Evolutionary conservation across 2,888 invertebrate genomes (phyloP).

Genomic region (Leistus spinibarbis): DNA sequence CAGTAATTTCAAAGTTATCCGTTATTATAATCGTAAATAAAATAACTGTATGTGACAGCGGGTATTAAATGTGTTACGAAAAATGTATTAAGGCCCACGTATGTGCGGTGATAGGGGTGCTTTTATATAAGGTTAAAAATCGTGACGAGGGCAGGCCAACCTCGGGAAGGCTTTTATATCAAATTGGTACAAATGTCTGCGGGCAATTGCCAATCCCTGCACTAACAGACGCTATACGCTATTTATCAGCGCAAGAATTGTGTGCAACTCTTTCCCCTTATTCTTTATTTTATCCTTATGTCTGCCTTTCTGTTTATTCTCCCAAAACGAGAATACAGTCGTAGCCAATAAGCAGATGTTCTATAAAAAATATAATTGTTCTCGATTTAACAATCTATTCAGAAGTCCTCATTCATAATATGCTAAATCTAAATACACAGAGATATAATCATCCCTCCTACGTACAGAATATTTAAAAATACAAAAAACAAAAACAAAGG

Average conservation of each 20-base stretch:
- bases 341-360: no score
- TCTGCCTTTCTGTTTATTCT: no score
- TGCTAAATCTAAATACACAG: no score
- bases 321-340: no score
- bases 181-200: conserved; percentile 30
- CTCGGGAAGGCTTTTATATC: conserved; percentile 9
- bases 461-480: no score
- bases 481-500: no score
- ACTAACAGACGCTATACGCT: conserved; percentile 9
- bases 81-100: background rate
- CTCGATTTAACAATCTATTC: no score
- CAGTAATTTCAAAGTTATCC: no score
- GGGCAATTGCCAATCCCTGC: conserved; percentile 21
- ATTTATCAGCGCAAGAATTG: conserved; percentile 5
- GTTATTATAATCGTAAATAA: no score
- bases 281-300: background rate
- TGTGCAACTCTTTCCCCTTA: background rate
- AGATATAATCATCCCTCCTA: no score
- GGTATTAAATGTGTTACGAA: conserved; percentile 14
- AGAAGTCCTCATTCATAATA: no score
- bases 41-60: background rate
- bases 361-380: no score
- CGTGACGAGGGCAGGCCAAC: background rate
- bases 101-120: conserved; percentile 18
- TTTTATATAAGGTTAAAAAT: conserved; percentile 29